Evolutionary conservation across 2,888 invertebrate species (phyloP).

Genomic region (Terebella lapidaria): DNA sequence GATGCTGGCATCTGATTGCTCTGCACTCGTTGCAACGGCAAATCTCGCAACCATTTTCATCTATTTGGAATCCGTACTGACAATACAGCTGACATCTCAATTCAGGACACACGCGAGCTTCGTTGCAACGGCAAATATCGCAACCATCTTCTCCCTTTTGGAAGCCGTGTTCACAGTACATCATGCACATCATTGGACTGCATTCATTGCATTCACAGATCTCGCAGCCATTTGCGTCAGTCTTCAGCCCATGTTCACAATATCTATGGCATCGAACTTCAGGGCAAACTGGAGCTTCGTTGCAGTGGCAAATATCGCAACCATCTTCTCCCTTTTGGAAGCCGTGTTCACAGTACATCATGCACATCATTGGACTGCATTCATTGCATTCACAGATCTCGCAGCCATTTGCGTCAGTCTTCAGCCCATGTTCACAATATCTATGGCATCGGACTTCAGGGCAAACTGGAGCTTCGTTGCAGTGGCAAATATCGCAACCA

Average conservation of each 20-base stretch:
- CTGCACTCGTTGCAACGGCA: slow-evolving; percentile 16
- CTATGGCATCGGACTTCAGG: neutral
- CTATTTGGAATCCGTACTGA: slow-evolving; percentile 14
- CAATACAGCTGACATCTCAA: slow-evolving; percentile 2
- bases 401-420: slow-evolving; percentile 5
- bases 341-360: slow-evolving; percentile 14
- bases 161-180: slow-evolving; percentile 16
- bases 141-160: slow-evolving; percentile 14
- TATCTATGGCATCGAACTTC: slow-evolving; percentile 7
- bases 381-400: slow-evolving; percentile 4
- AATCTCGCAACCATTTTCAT: slow-evolving; percentile 19
- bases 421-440: slow-evolving; percentile 11
- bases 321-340: slow-evolving; percentile 11
- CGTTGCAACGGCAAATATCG: slow-evolving; percentile 9
- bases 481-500: slow-evolving; percentile 8
- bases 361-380: slow-evolving; percentile 3
- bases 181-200: neutral
- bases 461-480: neutral
- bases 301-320: slow-evolving; percentile 5
- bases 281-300: neutral
- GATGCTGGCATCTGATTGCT: slow-evolving; percentile 11
- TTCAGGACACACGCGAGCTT: neutral
- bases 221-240: slow-evolving; percentile 17
- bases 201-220: slow-evolving; percentile 13
- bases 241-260: slow-evolving; percentile 17